phyloP scores from a whole-genome alignment of 2,113 vertebrate species.

The Phaethon lepturus region DNA sequence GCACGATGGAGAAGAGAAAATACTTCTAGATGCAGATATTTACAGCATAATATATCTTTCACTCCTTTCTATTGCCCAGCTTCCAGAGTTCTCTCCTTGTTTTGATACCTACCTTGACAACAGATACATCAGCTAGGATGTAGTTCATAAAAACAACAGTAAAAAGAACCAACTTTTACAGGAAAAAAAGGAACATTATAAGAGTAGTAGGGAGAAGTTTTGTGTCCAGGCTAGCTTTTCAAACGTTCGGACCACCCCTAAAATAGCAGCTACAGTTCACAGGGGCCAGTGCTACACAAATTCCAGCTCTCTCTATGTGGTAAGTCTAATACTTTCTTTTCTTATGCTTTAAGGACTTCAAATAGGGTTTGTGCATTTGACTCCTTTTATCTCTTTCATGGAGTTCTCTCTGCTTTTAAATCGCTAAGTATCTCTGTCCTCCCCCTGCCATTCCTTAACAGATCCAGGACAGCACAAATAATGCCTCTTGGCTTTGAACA shows the following conservation, averaged over 20 bases:
- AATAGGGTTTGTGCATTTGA: constrained; percentile 73
- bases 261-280: constrained; percentile 71
- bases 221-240: constrained; percentile 55
- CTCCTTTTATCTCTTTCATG: constrained; percentile 74
- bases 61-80: neutral
- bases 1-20: neutral
- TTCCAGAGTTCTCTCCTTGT: neutral
- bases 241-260: constrained; percentile 58
- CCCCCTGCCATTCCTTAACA: constrained; percentile 72
- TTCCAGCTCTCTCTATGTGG: constrained; percentile 71
- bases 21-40: neutral
- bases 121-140: neutral
- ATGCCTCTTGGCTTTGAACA: constrained; percentile 72
- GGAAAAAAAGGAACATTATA: neutral
- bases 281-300: constrained; percentile 69
- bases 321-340: constrained; percentile 75
- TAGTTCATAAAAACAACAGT: neutral
- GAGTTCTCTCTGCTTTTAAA: constrained; percentile 73
- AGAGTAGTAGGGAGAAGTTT: constrained; percentile 47
- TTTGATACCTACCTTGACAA: neutral
- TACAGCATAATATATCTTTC: neutral
- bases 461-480: constrained; percentile 74
- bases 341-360: constrained; percentile 72
- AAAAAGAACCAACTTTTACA: neutral
- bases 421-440: constrained; percentile 72